Conservation (phyloP, 2,113 vertebrate genomes). For the Istiophorus platypterus region DNA sequence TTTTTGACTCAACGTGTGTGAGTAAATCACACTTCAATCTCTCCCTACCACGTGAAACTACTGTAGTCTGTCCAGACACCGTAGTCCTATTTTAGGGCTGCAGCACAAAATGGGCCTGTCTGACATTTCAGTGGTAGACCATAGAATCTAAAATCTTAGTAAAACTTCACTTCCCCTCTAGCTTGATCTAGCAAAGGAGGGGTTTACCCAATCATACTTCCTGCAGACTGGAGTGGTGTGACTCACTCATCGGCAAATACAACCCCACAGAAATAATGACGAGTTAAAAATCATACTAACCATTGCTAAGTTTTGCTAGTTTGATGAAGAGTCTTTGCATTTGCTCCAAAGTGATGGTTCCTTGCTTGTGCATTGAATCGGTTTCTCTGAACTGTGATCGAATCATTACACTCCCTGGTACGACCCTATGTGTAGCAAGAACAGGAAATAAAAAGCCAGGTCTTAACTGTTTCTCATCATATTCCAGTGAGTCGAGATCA, state of each 20-base stretch:
- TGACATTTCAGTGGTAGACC: slow-evolving; percentile 48
- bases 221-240: slow-evolving; percentile 51
- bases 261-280: slow-evolving; percentile 10
- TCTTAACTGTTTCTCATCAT: slow-evolving; percentile 29
- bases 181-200: slow-evolving; percentile 45
- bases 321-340: slow-evolving; percentile 19
- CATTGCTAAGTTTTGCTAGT: background rate
- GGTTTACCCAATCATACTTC: slow-evolving; percentile 72
- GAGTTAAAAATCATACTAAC: slow-evolving; percentile 5
- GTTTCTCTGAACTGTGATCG: slow-evolving; percentile 13
- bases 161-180: slow-evolving; percentile 62
- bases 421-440: slow-evolving; percentile 3
- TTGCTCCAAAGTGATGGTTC: slow-evolving; percentile 9
- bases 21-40: slow-evolving; percentile 75
- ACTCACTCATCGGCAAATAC: slow-evolving; percentile 50
- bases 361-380: slow-evolving; percentile 13
- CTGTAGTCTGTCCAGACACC: slow-evolving; percentile 56
- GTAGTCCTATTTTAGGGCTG: slow-evolving; percentile 65
- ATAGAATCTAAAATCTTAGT: slow-evolving; percentile 51
- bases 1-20: slow-evolving; percentile 75
- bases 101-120: slow-evolving; percentile 63
- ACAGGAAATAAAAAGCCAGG: slow-evolving; percentile 30
- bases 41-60: slow-evolving; percentile 63
- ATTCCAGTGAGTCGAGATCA: slow-evolving; percentile 18
- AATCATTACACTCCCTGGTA: background rate